Evolutionary conservation across 1,140 invertebrate genomes (phyloP).

Genomic region (Aphaenogaster floridana): DNA sequence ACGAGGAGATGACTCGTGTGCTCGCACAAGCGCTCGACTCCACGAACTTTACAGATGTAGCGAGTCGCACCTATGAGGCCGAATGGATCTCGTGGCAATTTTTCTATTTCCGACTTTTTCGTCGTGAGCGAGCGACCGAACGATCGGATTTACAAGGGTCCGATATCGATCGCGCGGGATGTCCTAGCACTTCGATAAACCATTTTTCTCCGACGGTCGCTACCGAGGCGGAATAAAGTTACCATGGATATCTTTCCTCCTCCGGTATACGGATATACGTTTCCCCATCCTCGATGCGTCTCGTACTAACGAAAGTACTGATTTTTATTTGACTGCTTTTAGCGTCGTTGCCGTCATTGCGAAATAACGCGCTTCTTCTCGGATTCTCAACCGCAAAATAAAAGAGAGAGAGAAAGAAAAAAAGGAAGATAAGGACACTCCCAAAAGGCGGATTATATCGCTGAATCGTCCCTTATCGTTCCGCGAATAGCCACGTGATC

Average conservation of each 20-base stretch:
- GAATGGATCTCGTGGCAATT: slow-evolving; percentile 52
- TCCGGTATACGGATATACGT: slow-evolving; percentile 17
- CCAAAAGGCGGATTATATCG: slow-evolving; percentile 39
- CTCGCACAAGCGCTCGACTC: slow-evolving; percentile 12
- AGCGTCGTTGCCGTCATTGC: slow-evolving; percentile 3
- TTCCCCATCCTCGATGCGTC: slow-evolving; percentile 2
- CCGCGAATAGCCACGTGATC: slow-evolving; percentile 75
- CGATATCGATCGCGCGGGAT: slow-evolving; percentile 51
- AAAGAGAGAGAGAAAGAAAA: neutral
- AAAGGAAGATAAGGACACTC: neutral
- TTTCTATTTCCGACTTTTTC: slow-evolving; percentile 57
- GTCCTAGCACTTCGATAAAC: slow-evolving; percentile 58
- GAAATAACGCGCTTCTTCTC: slow-evolving; percentile 23
- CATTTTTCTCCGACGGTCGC: slow-evolving; percentile 49
- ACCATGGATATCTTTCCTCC: slow-evolving; percentile 4
- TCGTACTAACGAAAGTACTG: slow-evolving; percentile 28
- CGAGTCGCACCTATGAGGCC: slow-evolving; percentile 34
- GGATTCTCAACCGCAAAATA: neutral
- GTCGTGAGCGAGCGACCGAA: slow-evolving; percentile 17
- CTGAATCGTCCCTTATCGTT: slow-evolving; percentile 74
- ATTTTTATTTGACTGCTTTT: slow-evolving; percentile 48
- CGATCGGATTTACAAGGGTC: slow-evolving; percentile 57
- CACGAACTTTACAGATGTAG: slow-evolving; percentile 19
- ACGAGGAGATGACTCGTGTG: neutral
- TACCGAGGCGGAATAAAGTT: slow-evolving; percentile 53